phyloP scores from a whole-genome alignment of 2,888 invertebrate species.

The Cloeon dipterum region DNA sequence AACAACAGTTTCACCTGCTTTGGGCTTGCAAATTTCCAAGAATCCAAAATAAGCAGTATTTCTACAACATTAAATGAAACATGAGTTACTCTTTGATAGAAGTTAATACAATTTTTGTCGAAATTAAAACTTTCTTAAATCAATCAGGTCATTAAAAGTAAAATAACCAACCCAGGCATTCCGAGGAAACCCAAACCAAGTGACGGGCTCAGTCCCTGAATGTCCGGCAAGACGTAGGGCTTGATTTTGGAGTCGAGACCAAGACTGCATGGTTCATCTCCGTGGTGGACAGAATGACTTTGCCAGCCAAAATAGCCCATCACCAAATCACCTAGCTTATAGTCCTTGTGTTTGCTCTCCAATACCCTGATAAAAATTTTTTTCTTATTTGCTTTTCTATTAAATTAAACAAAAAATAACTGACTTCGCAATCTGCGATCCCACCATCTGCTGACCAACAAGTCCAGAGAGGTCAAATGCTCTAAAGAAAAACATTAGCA shows the following conservation, averaged over 20 bases:
- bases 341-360: constrained; percentile 37
- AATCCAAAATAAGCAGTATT: constrained; percentile 55
- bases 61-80: too few species aligned
- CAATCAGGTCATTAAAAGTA: too few species aligned
- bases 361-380: constrained; percentile 41
- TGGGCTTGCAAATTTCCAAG: constrained; percentile 41
- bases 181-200: constrained; percentile 40
- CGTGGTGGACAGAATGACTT: constrained; percentile 28
- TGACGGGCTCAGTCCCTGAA: constrained; percentile 30
- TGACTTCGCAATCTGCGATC: constrained; percentile 16
- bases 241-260: neutral
- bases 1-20: constrained; percentile 45
- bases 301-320: constrained; percentile 45
- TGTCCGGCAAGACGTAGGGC: constrained; percentile 23
- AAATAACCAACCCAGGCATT: constrained; percentile 54
- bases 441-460: constrained; percentile 13
- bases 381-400: too few species aligned
- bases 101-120: too few species aligned
- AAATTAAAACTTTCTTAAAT: too few species aligned
- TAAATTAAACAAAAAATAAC: too few species aligned
- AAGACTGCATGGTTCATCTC: constrained; percentile 7
- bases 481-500: too few species aligned
- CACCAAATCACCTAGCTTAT: constrained; percentile 36
- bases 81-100: too few species aligned
- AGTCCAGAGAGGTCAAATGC: constrained; percentile 8